Base-by-base conservation (phyloP, 2,888 invertebrate genomes). In the Hyposoter didymator region DNA sequence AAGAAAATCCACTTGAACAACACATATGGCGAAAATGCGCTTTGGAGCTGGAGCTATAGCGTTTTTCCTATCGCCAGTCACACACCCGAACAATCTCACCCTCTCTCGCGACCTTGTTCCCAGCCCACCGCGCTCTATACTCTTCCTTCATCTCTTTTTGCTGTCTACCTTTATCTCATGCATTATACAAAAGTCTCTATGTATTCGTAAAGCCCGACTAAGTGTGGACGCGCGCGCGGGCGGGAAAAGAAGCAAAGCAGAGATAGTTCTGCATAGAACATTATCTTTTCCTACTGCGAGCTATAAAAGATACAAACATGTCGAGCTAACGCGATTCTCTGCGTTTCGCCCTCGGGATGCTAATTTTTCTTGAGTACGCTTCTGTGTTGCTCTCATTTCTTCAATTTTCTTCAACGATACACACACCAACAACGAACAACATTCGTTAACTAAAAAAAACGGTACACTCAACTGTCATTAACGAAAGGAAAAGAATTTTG, bases 1-100 rank as follows among this genome's bases (percentile, higher is more conserved):
- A 90, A 90, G 90, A 90, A 90, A 90, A 90, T 73, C 88, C 88
- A 90, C 90, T 90, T 85, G 88, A 88, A 88, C 67, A 87, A 81
- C 82, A 75, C 73, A 81, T 78, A 83, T 59, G 66, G 70, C 32
- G 55, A 72, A 80, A 62, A 62, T 74, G 64, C 55, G 75, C 69
- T 64, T 35, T 52, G 62, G 80, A 74, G 67, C 78, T 72, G 28
- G 28, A 59, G 78, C 78, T 72, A 14, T 14, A 59, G 78, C 62
- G 39, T 76, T 85, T 85, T 83, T 80, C 62, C 72, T 83, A 83
- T 85, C 85, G 69, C 72, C 17, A 79, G 79, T 82, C 82, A 76
- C 85, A 75, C 82, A 67, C 74, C 52, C 81, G 74, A 62, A 78
- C 73, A 39, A 52, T 47, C 47, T 49, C 49, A 49, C 82, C 70